Base-by-base conservation (phyloP, 1,140 invertebrate species). In the Belonocnema kinseyi region DNA sequence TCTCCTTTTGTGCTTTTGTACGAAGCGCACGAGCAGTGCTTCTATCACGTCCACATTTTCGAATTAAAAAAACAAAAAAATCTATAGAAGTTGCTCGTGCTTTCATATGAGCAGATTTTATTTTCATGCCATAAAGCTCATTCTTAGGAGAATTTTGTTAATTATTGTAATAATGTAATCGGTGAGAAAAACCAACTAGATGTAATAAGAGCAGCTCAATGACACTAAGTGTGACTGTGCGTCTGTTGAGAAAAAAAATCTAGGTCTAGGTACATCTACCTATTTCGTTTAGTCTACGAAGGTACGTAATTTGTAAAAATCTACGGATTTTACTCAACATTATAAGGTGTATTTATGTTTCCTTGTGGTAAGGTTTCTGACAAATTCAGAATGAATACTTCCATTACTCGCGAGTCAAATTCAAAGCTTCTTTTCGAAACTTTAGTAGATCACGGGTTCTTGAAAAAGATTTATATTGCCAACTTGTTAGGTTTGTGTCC, bases 181-280 rank as follows among this genome's bases (percentile, higher is more conserved):
- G 78, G 75, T 73, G 54, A 76, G 77, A 81, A 76, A 81, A 76
- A 76, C 75, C 74, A 84, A 83, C 73, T 85, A 86, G 83, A 21
- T 85, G 77, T 87, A 85, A 87, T 86, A 86, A 88, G 82, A 88
- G 86, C 86, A 88, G 87, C 88, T 89, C 88, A 90, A 90, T 88
- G 87, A 90, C 87, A 86, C 83, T 85, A 88, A 87, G 82, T 84
- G 76, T 86, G 85, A 87, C 77, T 83, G 85, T 83, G 75, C 80
- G 79, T 85, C 82, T 83, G 80, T 86, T 85, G 77, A 85, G 26
- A 66, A 82, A 73, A 76, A 80, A 79, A 83, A 83, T 70, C 78
- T 79, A 82, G 83, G 81, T 84, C 84, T 83, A 84, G 80, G 74
- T 83, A 86, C 78, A 80, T 83, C 77, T 81, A 80, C 76, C 81